Conservation (phyloP, 2,113 vertebrate genomes). For the Oncorhynchus mykiss region DNA sequence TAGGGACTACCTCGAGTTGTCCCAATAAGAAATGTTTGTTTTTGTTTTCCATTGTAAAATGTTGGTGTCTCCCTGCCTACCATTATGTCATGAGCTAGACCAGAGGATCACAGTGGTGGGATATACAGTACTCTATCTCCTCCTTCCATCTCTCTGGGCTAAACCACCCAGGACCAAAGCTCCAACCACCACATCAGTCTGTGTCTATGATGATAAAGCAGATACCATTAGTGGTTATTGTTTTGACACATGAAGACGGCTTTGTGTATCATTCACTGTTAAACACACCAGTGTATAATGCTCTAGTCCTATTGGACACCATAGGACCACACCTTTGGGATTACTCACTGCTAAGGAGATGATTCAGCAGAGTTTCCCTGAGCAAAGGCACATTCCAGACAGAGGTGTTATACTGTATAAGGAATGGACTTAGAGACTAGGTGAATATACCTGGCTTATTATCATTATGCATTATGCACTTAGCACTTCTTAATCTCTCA, state of each 20-base stretch:
- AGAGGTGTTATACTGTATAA: constrained; percentile 51
- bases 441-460: neutral
- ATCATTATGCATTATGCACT: neutral
- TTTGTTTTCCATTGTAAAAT: too few relatives aligned
- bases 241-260: constrained; percentile 40
- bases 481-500: too few relatives aligned
- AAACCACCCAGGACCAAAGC: constrained; percentile 40
- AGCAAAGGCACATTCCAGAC: constrained; percentile 68
- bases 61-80: constrained; percentile 38
- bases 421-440: constrained; percentile 57
- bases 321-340: constrained; percentile 51
- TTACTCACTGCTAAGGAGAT: constrained; percentile 46
- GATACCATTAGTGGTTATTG: constrained; percentile 55
- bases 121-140: constrained; percentile 34
- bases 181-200: constrained; percentile 47
- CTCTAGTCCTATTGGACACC: constrained; percentile 51
- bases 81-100: constrained; percentile 49
- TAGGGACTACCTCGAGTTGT: too few relatives aligned
- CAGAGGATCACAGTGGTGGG: constrained; percentile 35
- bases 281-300: constrained; percentile 33
- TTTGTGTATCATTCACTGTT: constrained; percentile 40
- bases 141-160: constrained; percentile 46
- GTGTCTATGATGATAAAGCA: constrained; percentile 58
- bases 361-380: constrained; percentile 59
- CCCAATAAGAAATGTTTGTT: too few relatives aligned